phyloP scores from a whole-genome alignment of 2,113 vertebrate species.

The Salvelinus namaycush region DNA sequence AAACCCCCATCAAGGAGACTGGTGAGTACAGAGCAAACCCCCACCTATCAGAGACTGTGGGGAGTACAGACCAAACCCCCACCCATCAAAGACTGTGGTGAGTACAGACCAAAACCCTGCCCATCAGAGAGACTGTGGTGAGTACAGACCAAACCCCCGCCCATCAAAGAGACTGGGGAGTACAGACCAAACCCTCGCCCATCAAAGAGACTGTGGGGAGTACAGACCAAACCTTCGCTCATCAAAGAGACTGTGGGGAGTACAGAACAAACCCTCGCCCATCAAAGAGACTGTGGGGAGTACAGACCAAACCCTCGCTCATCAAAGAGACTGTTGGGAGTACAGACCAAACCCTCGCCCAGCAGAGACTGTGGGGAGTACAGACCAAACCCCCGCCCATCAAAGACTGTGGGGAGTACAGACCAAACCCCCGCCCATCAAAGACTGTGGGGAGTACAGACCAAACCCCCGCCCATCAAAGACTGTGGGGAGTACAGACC shows the following conservation, averaged over 20 bases:
- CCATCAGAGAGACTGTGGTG: conserved; percentile 61
- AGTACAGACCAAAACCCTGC: conserved; percentile 81
- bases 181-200: conserved; percentile 83
- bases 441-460: conserved; percentile 77
- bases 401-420: conserved; percentile 78
- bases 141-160: conserved; percentile 70
- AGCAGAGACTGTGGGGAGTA: conserved; percentile 74
- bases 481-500: too few species aligned
- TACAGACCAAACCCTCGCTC: conserved; percentile 83
- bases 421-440: conserved; percentile 81
- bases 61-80: too few species aligned
- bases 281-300: conserved; percentile 79
- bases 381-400: conserved; percentile 84
- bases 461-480: conserved; percentile 83
- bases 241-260: conserved; percentile 82
- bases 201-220: conserved; percentile 75
- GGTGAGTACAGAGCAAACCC: too few species aligned
- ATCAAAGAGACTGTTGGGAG: conserved; percentile 75
- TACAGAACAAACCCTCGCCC: conserved; percentile 83
- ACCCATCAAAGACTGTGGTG: too few species aligned
- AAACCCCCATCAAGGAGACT: neutral
- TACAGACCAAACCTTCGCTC: conserved; percentile 83
- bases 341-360: conserved; percentile 83
- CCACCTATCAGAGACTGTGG: too few species aligned
- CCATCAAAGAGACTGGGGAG: conserved; percentile 77